These are phyloP conservation scores for Dilophus febrilis DNA, from an alignment of 2,888 invertebrate genomes.

Conservation along the genomic window DNA sequence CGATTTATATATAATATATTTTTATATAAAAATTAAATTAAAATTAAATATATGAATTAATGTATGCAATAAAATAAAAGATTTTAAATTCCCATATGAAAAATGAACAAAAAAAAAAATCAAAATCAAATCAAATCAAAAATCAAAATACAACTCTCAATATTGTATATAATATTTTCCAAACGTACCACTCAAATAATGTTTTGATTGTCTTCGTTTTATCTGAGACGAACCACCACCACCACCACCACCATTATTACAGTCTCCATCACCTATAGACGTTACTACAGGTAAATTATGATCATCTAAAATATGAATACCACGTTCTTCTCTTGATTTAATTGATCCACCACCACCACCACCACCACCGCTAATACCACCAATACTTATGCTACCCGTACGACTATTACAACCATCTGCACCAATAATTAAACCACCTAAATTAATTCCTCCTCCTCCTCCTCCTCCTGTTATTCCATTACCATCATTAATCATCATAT, in stretches of 20 bases:
- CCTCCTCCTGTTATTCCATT: too few species aligned
- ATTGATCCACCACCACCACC: not conserved
- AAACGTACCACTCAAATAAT: conserved; percentile 27
- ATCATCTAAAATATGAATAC: not conserved
- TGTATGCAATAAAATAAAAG: conserved; percentile 97
- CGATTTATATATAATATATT: too few species aligned
- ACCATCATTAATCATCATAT: too few species aligned
- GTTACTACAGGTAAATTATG: not conserved
- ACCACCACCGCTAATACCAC: too few species aligned
- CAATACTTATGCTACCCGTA: too few species aligned
- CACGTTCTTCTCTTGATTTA: not conserved
- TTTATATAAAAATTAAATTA: too few species aligned
- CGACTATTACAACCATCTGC: too few species aligned
- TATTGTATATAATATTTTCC: too few species aligned
- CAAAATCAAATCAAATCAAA: not conserved
- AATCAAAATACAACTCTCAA: conserved; percentile 6
- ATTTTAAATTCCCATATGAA: conserved; percentile 64
- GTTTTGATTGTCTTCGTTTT: conserved; percentile 26
- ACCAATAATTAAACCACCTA: too few species aligned
- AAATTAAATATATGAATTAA: too few species aligned
- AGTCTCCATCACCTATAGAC: not conserved
- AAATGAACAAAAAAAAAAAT: not conserved
- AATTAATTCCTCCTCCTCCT: too few species aligned
- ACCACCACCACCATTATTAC: too few species aligned
- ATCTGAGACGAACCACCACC: conserved; percentile 18